Evolutionary conservation across 2,113 vertebrate species (phyloP), one percentile per base, ranked within the genome.

Genomic region (Elephas maximus): DNA sequence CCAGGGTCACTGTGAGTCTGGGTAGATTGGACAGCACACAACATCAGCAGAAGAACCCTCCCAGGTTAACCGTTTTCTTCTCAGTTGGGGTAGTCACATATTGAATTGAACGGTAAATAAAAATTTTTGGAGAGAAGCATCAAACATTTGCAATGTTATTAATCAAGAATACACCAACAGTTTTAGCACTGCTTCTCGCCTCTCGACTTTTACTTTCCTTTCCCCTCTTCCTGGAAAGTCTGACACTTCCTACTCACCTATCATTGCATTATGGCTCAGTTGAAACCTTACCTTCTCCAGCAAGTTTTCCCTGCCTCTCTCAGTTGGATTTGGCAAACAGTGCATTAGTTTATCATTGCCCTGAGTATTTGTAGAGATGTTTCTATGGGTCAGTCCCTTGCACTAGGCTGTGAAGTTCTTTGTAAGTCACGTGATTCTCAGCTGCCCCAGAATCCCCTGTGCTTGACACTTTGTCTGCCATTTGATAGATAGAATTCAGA

Each of bases 371-470:
- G 30, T 63, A 51, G 71, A 6, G 73, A 20, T 44, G 44, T 48
- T 9, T 82, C 37, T 51, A 0, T 24, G 9, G 20, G 1, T 28
- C 18, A 11, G 12, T 21, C 12, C 21, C 37, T 28, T 23, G 0
- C 4, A 5, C 6, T 24, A 33, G 8, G 12, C 24, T 37, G 10
- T 23, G 10, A 15, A 33, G 41, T 37, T 33, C 11, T 92, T 80
- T 62, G 18, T 26, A 4, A 10, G 15, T 8, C 5, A 28, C 37
- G 37, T 74, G 26, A 45, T 73, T 53, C 30, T 74, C 80, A 10
- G 9, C 18, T 44, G 24, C 17, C 4, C 44, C 44, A 12, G 69
- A 10, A 24, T 51, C 71, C 24, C 44, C 41, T 37, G 18, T 30
- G 44, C 41, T 30, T 48, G 41, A 44, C 15, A 78, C 37, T 53